Evolutionary conservation across 2,113 vertebrate genomes (phyloP).

Genomic region (Paedocypris sp.): DNA sequence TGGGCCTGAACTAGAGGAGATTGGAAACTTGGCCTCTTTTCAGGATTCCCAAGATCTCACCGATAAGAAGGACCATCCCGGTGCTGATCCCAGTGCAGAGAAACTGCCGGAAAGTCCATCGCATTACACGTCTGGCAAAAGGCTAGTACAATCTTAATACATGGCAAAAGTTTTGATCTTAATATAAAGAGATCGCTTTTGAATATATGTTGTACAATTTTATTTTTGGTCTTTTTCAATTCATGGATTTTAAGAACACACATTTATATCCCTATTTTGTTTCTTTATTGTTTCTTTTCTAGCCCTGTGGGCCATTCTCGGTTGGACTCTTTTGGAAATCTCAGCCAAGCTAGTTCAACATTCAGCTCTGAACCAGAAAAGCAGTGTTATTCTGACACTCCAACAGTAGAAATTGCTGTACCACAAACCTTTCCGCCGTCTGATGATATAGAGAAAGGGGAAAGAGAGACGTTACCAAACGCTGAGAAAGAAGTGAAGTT

Average conservation of each 20-base stretch:
- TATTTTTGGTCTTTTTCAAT: neutral
- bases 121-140: conserved; percentile 61
- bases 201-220: neutral
- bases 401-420: conserved; percentile 42
- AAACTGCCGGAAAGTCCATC: conserved; percentile 42
- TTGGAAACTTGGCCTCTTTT: conserved; percentile 30
- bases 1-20: conserved; percentile 39
- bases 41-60: conserved; percentile 31
- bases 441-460: conserved; percentile 38
- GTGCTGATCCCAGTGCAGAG: conserved; percentile 32
- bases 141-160: conserved; percentile 86
- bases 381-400: conserved; percentile 45
- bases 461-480: conserved; percentile 38
- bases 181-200: no score
- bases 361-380: conserved; percentile 74
- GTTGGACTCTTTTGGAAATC: conserved; percentile 80
- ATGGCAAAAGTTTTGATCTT: no score
- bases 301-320: conserved; percentile 79
- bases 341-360: conserved; percentile 82
- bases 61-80: conserved; percentile 24
- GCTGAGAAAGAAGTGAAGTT: conserved; percentile 41
- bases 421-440: conserved; percentile 43
- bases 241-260: neutral
- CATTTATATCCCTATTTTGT: conserved; percentile 3
- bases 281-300: conserved; percentile 26